Percentiles rank a stretch among this genome's conserved stretches.
phyloP scores from a whole-genome alignment of 2,113 vertebrate genomes.

The Platysternon megacephalum region DNA sequence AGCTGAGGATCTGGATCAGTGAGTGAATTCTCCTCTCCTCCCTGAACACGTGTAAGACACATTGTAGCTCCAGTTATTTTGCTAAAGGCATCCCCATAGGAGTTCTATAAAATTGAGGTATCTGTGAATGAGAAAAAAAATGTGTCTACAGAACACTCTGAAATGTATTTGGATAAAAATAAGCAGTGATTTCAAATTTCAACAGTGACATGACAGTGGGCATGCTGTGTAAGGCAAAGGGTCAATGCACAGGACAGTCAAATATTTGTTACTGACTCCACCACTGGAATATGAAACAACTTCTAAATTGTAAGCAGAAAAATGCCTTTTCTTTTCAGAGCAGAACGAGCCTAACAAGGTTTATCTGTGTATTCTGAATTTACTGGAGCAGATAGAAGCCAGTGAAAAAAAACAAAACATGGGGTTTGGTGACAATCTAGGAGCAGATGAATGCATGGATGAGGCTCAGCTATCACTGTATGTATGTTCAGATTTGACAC shows the following conservation, averaged over 20 bases:
- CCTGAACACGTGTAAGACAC: not conserved
- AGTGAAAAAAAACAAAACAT: not conserved
- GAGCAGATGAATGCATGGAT: not conserved
- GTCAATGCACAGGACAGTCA: not conserved
- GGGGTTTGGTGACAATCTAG: not conserved
- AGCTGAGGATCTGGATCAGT: not conserved
- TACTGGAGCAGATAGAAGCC: not conserved
- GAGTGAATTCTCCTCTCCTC: not conserved
- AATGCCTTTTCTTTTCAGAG: fast-evolving
- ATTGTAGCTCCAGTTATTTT: not conserved
- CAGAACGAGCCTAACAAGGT: fast-evolving
- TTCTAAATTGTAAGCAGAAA: not conserved
- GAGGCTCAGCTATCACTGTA: not conserved
- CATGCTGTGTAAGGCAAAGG: not conserved
- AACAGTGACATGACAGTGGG: not conserved
- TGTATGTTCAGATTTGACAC: not conserved
- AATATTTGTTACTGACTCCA: not conserved
- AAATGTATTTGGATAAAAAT: not conserved
- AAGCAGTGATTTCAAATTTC: not conserved
- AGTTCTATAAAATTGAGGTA: fast-evolving
- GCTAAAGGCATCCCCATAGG: not conserved
- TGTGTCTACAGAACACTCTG: not conserved
- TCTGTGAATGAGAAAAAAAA: not conserved
- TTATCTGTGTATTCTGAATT: not conserved
- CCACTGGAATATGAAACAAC: fast-evolving